Conservation (phyloP, 2,797 vertebrate species). For the Manis javanica region DNA sequence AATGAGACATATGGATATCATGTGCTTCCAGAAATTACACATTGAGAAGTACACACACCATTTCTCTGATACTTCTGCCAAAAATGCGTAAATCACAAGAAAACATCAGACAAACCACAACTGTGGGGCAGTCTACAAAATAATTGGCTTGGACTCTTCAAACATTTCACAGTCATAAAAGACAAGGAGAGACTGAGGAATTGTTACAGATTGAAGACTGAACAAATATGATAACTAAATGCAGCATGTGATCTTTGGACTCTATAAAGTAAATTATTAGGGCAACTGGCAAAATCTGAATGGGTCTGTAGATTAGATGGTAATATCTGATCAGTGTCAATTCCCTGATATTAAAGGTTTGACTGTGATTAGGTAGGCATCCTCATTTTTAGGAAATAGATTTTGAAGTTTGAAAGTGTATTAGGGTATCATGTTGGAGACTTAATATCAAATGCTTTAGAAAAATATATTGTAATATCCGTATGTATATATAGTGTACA, state of each 20-base stretch:
- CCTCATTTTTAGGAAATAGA: not conserved
- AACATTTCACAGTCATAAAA: not conserved
- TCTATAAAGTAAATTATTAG: not conserved
- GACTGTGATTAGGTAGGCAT: not conserved
- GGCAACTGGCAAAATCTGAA: not conserved
- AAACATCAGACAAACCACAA: constrained; percentile 1
- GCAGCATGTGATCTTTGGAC: not conserved
- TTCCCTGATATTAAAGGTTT: not conserved
- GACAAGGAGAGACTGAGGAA: not conserved
- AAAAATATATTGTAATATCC: not conserved
- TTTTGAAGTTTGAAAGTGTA: not conserved
- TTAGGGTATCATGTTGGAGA: not conserved
- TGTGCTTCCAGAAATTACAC: not conserved
- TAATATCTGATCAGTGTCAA: not conserved
- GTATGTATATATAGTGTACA: not conserved
- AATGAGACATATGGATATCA: not conserved
- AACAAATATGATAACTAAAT: not conserved
- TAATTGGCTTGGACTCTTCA: not conserved
- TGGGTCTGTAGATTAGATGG: not conserved
- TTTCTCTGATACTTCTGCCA: not conserved
- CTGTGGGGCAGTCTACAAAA: not conserved
- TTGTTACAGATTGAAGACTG: not conserved
- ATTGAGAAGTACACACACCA: not conserved
- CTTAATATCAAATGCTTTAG: not conserved
- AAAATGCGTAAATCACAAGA: not conserved